These are phyloP conservation scores for Mycalesis mineus DNA, from an alignment of 2,888 invertebrate genomes.

Conservation along the genomic window DNA sequence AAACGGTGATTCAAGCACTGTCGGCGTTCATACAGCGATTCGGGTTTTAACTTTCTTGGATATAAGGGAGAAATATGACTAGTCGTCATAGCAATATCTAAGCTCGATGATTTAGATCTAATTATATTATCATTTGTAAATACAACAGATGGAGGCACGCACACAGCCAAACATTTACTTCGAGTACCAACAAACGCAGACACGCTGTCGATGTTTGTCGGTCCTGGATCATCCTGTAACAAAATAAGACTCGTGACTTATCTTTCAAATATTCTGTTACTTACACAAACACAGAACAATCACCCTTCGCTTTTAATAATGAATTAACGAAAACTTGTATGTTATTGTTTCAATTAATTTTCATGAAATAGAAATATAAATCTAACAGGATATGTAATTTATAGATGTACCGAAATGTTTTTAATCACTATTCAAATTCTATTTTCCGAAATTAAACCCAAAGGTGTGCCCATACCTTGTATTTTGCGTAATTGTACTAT, in stretches of 20 bases:
- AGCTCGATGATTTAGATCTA: slow-evolving; percentile 40
- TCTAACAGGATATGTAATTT: too few relatives aligned
- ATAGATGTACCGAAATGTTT: too few relatives aligned
- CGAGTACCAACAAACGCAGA: slow-evolving; percentile 30
- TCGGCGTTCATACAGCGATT: slow-evolving; percentile 60
- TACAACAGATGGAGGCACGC: slow-evolving; percentile 48
- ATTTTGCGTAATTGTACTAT: too few relatives aligned
- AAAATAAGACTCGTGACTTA: background rate
- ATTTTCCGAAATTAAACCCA: too few relatives aligned
- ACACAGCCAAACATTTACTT: slow-evolving; percentile 43
- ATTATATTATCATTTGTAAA: slow-evolving; percentile 44
- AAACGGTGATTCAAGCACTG: slow-evolving; percentile 66
- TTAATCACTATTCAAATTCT: too few relatives aligned
- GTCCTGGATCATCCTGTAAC: slow-evolving; percentile 61
- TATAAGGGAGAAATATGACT: slow-evolving; percentile 61
- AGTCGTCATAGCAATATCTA: slow-evolving; percentile 45
- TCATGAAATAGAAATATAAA: too few relatives aligned
- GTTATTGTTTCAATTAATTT: too few relatives aligned
- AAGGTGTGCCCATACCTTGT: too few relatives aligned
- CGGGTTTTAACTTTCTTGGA: slow-evolving; percentile 58
- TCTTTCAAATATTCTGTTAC: background rate
- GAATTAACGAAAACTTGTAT: too few relatives aligned
- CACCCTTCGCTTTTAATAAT: too few relatives aligned
- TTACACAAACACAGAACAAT: too few relatives aligned
- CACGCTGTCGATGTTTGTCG: slow-evolving; percentile 38